Evolutionary conservation across 1,140 invertebrate species (phyloP).

Genomic region (Bemisia tabaci): DNA sequence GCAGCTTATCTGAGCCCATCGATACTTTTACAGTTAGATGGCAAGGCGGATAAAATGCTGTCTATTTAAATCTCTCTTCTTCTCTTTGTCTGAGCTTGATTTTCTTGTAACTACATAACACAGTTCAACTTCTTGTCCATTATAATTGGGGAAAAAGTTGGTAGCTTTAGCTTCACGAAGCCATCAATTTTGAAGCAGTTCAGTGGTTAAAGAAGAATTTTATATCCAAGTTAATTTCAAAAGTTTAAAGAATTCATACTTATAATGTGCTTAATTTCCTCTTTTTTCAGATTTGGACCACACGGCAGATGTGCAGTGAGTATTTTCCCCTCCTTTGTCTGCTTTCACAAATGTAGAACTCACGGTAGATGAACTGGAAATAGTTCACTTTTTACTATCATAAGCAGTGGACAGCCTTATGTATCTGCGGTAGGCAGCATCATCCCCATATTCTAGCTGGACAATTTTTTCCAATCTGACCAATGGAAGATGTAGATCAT

Average conservation of each 20-base stretch:
- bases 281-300: slow-evolving; percentile 84
- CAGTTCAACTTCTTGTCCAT: background rate
- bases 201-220: slow-evolving; percentile 8
- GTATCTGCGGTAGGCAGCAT: background rate
- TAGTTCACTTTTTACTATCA: background rate
- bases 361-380: background rate
- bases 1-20: too few species aligned
- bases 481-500: slow-evolving; percentile 7
- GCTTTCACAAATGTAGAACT: background rate
- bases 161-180: background rate
- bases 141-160: background rate
- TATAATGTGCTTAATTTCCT: too few species aligned
- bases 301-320: slow-evolving; percentile 94
- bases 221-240: slow-evolving; percentile 2
- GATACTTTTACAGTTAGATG: too few species aligned
- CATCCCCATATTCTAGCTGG: background rate
- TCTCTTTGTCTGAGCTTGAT: background rate
- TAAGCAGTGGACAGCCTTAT: background rate
- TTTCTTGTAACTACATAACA: background rate
- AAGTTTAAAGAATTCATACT: slow-evolving; percentile 2
- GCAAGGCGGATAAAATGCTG: too few species aligned
- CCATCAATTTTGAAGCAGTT: background rate
- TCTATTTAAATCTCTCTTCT: too few species aligned
- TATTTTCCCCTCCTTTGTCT: slow-evolving; percentile 20
- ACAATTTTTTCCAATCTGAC: slow-evolving; percentile 1